Base-by-base conservation (phyloP, 2,113 vertebrate species). In the Indicator maculatus region DNA sequence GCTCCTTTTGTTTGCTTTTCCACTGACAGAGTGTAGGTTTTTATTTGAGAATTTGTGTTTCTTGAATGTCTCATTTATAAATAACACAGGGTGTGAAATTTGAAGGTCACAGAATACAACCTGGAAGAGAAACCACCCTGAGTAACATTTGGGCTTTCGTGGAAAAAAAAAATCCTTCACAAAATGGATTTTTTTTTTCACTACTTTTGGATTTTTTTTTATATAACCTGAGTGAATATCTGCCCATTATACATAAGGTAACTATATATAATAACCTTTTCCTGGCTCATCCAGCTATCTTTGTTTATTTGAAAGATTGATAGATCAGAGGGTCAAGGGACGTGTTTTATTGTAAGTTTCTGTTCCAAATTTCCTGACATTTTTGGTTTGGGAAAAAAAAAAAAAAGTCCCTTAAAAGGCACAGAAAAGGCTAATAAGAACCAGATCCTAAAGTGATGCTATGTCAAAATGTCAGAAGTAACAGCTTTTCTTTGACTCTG, bases 1-100 rank as follows among this genome's bases (percentile, higher is more conserved):
- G 96, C 96, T 96, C 80, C 95, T 97, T 96, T 97, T 98, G 97
- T 98, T 98, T 98, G 97, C 97, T 98, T 98, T 98, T 97, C 95
- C 97, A 97, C 95, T 86, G 95, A 94, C 58, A 72, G 95, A 82
- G 86, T 79, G 86, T 75, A 60, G 61, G 36, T 94, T 98, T 97
- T 96, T 96, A 90, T 94, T 97, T 96, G 91, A 96, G 96, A 97
- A 97, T 97, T 97, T 96, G 95, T 97, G 96, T 98, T 98, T 74
- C 95, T 96, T 97, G 76, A 97, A 93, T 93, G 94, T 97, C 96
- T 96, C 96, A 61, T 97, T 97, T 97, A 97, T 97, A 97, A 98
- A 97, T 97, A 97, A 96, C 89, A 95, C 95, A 91, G 95, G 94
- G 97, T 96, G 93, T 96, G 94, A 97, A 97, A 96, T 96, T 73